Evolutionary conservation across 2,113 vertebrate species (phyloP), one percentile per base, ranked within the genome.

Genomic region (Salvelinus sp.): DNA sequence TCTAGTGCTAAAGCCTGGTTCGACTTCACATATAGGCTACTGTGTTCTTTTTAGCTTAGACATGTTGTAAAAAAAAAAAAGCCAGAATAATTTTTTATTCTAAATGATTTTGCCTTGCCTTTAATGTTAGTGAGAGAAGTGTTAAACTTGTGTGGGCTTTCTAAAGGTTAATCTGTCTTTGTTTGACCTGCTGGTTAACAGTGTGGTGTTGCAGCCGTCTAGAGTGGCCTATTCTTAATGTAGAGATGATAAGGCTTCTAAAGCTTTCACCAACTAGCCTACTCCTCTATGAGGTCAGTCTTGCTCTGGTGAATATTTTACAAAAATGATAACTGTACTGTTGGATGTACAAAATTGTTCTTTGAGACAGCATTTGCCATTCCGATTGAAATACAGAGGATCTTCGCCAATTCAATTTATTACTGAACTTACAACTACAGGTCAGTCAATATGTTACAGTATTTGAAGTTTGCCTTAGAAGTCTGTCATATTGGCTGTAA

Each of bases 291-390:
- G 58, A 62, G 58, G 58, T 62, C 58, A 62, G 18, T 22, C 58
- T n/a, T 9, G 2, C n/a, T 23, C 58, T 22, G 20, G n/a, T 62
- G 58, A n/a, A 62, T 23, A 62, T 62, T 62, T 9, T 1, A 62
- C n/a, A 22, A 7, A 0, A 5, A 62, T 62, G 22, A n/a, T 1
- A 16, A 22, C 58, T 62, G 58, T 7, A 38, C 23, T 72, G 27
- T 18, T 68, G 18, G 38, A 69, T 63, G 71, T 69, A 65, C 33
- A 78, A 10, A 10, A 44, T 44, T 67, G 27, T 63, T 64, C n/a
- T 82, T 79, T 79, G 22, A 83, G 69, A 71, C 60, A 10, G 7
- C 38, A 44, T 30, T 60, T 48, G 58, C n/a, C 38, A 44, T 44
- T 44, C 7, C 2, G 1, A 44, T 44, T 44, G 38, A 6, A 62